Evolutionary conservation across 2,797 vertebrate species (phyloP).

Genomic region (Passerculus sandwichensis): DNA sequence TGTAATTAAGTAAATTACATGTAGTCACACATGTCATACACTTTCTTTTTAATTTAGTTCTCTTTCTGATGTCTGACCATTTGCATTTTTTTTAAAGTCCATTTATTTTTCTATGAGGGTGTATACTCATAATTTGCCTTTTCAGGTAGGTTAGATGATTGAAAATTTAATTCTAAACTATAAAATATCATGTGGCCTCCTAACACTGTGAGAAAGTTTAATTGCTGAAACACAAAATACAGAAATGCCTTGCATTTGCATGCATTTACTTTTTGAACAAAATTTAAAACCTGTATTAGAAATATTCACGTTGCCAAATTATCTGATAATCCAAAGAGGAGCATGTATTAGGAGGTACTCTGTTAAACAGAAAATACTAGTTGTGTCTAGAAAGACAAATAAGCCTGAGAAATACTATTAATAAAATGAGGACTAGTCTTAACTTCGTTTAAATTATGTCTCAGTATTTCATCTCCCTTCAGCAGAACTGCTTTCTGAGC

Average conservation of each 20-base stretch:
- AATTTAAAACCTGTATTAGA: not conserved
- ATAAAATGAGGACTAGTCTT: not conserved
- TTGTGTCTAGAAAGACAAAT: not conserved
- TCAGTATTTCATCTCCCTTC: not conserved
- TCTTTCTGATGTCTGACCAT: not conserved
- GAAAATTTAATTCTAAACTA: not conserved
- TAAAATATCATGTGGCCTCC: not conserved
- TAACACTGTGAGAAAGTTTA: not conserved
- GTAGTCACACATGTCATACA: not conserved
- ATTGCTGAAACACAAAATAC: not conserved
- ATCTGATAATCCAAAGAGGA: not conserved
- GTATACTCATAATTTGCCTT: not conserved
- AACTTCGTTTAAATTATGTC: not conserved
- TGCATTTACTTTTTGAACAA: not conserved
- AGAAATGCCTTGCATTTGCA: not conserved
- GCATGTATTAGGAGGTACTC: not conserved
- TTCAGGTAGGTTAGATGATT: not conserved
- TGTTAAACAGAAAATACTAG: not conserved
- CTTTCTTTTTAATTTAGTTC: not conserved
- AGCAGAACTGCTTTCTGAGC: not conserved
- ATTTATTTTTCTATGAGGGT: accelerated
- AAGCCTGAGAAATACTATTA: not conserved
- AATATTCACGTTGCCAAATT: not conserved
- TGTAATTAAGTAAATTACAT: not conserved
- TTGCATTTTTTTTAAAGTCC: not conserved